Evolutionary conservation across 2,888 invertebrate species (phyloP).

Genomic region (Tenthredo mesomela): DNA sequence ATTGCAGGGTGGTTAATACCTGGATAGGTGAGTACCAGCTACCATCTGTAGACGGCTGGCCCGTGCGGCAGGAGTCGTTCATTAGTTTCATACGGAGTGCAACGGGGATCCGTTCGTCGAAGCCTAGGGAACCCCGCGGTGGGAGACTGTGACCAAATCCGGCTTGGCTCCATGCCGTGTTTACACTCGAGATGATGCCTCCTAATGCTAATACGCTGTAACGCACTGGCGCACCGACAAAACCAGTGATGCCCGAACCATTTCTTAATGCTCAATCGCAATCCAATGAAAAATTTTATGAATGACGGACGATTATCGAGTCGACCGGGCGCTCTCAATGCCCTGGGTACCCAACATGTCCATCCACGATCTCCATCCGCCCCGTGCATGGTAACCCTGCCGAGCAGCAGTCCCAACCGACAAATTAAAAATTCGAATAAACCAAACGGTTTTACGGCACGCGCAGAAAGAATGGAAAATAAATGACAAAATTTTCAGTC

Average conservation of each 20-base stretch:
- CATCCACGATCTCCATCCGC: slow-evolving; percentile 59
- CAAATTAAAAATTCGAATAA: slow-evolving; percentile 19
- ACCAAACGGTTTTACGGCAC: neutral
- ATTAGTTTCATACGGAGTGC: slow-evolving; percentile 44
- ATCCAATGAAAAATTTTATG: slow-evolving; percentile 78
- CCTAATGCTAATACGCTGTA: slow-evolving; percentile 75
- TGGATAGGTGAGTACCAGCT: slow-evolving; percentile 12
- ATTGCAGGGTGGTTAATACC: neutral
- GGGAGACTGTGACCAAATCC: slow-evolving; percentile 77
- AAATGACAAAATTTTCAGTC: neutral
- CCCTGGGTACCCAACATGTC: slow-evolving; percentile 67
- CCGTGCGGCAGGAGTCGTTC: slow-evolving; percentile 50
- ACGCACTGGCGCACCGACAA: slow-evolving; percentile 38
- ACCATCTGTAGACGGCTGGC: slow-evolving; percentile 45
- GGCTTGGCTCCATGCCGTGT: slow-evolving; percentile 76
- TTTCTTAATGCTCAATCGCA: slow-evolving; percentile 78
- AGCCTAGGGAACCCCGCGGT: slow-evolving; percentile 64
- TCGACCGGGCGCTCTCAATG: slow-evolving; percentile 77
- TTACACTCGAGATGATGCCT: slow-evolving; percentile 78
- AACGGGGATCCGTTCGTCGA: slow-evolving; percentile 8
- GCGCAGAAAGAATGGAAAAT: neutral
- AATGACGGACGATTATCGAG: slow-evolving; percentile 77
- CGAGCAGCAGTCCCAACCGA: slow-evolving; percentile 28
- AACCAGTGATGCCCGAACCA: slow-evolving; percentile 50
- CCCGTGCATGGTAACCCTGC: slow-evolving; percentile 18